Conservation (phyloP, 2,888 invertebrate genomes). For the Yponomeuta sedellus region DNA sequence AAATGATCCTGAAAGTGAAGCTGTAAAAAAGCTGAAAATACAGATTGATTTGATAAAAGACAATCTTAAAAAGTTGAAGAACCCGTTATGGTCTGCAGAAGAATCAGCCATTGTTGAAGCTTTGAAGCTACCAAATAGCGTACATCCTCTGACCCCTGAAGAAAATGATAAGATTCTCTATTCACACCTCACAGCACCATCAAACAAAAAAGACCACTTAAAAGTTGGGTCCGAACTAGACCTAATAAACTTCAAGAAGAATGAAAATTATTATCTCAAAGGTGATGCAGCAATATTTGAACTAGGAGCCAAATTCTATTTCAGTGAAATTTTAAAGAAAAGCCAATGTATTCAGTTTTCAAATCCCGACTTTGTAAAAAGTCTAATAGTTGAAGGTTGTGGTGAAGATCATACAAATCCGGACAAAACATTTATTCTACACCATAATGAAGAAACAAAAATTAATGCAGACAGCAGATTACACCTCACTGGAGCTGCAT, state of each 20-base stretch:
- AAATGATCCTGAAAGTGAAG: constrained; percentile 44
- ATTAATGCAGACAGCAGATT: constrained; percentile 75
- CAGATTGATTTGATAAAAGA: constrained; percentile 75
- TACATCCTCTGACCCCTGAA: constrained; percentile 80
- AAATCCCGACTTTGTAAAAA: constrained; percentile 87
- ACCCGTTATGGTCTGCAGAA: constrained; percentile 82
- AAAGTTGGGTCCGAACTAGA: constrained; percentile 71
- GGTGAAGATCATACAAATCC: constrained; percentile 77
- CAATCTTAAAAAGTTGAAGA: constrained; percentile 79
- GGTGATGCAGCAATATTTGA: constrained; percentile 85
- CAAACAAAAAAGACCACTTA: constrained; percentile 65
- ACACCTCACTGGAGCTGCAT: constrained; percentile 86
- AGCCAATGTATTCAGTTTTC: constrained; percentile 79
- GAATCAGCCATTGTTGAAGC: constrained; percentile 79
- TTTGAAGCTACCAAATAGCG: constrained; percentile 81
- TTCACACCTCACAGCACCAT: constrained; percentile 38
- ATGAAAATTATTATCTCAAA: constrained; percentile 78
- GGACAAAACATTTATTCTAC: constrained; percentile 75
- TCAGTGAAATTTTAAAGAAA: constrained; percentile 55
- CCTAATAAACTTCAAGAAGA: constrained; percentile 76
- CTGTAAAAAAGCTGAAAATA: constrained; percentile 72
- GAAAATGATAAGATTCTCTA: constrained; percentile 44
- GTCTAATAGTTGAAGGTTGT: constrained; percentile 84
- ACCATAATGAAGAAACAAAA: constrained; percentile 73
- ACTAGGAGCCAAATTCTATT: constrained; percentile 74